Evolutionary conservation across 2,113 vertebrate genomes (phyloP).

Genomic region (Barnardius zonarius): DNA sequence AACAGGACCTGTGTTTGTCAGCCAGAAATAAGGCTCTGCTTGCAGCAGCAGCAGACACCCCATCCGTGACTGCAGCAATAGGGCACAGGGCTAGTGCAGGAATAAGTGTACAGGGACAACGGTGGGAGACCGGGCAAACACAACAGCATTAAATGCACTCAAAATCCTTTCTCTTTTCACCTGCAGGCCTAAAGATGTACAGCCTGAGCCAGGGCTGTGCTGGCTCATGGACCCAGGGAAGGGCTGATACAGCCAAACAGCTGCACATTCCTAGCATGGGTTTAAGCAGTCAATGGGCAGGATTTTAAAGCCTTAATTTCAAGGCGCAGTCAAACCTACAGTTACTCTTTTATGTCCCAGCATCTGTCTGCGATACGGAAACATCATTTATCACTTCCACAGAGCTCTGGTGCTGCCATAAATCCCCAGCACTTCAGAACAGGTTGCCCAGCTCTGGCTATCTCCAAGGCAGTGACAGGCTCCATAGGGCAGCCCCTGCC

Average conservation of each 20-base stretch:
- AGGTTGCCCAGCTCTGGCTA: not conserved
- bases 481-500: not conserved
- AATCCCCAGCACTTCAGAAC: not conserved
- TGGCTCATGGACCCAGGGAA: not conserved
- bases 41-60: not conserved
- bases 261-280: not conserved
- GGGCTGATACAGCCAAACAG: not conserved
- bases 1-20: not conserved
- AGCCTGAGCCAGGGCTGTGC: not conserved
- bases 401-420: not conserved
- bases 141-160: not conserved
- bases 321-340: not conserved
- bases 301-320: not conserved
- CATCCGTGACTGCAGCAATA: not conserved
- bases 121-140: not conserved
- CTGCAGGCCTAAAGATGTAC: not conserved
- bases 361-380: not conserved
- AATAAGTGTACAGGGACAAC: rapidly evolving
- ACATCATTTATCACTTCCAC: not conserved
- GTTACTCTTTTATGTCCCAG: not conserved
- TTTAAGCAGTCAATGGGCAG: not conserved
- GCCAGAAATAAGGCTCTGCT: not conserved
- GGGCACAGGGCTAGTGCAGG: not conserved
- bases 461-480: not conserved
- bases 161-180: not conserved